These are phyloP conservation scores for Agelaius phoeniceus DNA, from an alignment of 2,113 vertebrate genomes.

Conservation along the genomic window DNA sequence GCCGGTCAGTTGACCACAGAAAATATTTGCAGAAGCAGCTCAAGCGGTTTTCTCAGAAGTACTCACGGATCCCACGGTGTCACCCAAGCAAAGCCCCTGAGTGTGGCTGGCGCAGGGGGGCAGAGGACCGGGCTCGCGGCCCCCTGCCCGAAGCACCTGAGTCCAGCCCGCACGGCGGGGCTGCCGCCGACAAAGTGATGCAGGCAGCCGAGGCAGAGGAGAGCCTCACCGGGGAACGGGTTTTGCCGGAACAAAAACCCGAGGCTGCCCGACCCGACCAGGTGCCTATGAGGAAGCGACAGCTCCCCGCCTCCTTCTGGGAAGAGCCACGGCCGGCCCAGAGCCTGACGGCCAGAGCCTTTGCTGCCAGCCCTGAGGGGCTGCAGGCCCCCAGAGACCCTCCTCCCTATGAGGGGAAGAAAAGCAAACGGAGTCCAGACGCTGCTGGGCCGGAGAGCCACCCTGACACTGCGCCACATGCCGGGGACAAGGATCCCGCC, in stretches of 20 bases:
- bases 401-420: conserved; percentile 73
- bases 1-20: conserved; percentile 95
- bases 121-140: conserved; percentile 56
- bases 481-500: conserved; percentile 74
- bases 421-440: conserved; percentile 69
- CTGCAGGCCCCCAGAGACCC: conserved; percentile 37
- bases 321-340: conserved; percentile 87
- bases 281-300: conserved; percentile 95
- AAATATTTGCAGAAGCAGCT: conserved; percentile 98
- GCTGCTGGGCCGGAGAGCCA: conserved; percentile 13
- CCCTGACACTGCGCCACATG: background rate
- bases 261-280: conserved; percentile 76
- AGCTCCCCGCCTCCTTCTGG: conserved; percentile 97
- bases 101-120: conserved; percentile 58
- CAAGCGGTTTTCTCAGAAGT: conserved; percentile 95
- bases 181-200: conserved; percentile 52
- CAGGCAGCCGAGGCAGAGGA: conserved; percentile 36
- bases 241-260: conserved; percentile 49
- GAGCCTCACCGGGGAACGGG: background rate
- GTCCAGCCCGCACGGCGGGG: background rate
- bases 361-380: conserved; percentile 60
- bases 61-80: conserved; percentile 85
- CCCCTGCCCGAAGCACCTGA: conserved; percentile 23
- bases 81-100: conserved; percentile 77
- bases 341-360: conserved; percentile 29